Evolutionary conservation across 1,140 invertebrate species (phyloP), one percentile per base, ranked within the genome.

Genomic region (Drosophila ficusphila): DNA sequence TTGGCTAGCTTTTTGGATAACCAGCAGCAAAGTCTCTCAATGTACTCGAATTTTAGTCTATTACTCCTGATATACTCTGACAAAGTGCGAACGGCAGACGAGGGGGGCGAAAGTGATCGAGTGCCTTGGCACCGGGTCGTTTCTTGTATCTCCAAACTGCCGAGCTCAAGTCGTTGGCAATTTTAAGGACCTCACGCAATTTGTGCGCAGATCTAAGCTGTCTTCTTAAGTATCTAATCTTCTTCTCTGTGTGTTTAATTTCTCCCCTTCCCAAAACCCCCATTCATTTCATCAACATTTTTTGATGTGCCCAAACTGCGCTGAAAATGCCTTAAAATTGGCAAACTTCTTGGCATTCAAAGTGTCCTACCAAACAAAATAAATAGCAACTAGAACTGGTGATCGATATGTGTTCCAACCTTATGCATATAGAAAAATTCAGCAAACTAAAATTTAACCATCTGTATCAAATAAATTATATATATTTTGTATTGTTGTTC

Each of bases 21-120:
- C 33, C 56, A 71, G 54, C 51, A 69, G 79, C 34, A 47, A 82
- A 68, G 77, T 86, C 60, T 64, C 42, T 65, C 76, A 89, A 79
- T 82, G 79, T 90, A 90, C 89, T 90, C 89, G 89, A 90, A 90
- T 89, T 90, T 90, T 90, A 90, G 89, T 90, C 89, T 90, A 90
- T 90, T 90, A 74, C 89, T 90, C 89, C 76, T 90, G 89, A 90
- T 90, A 90, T 90, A 90, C 89, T 89, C 76, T 90, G 89, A 90
- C 89, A 90, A 71, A 81, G 89, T 89, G 82, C 64, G 11, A 33
- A 48, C 46, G 64, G 64, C 60, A 27, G 36, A 12, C 25, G 8
- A 31, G 49, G 62, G 27, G 33, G 14, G 4, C 21, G 29, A 49
- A 19, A 33, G 29, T 58, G 51, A 61, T 25, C 42, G 25, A 29